Evolutionary conservation across 1,140 invertebrate species (phyloP).

Genomic region (Batillaria attramentaria): DNA sequence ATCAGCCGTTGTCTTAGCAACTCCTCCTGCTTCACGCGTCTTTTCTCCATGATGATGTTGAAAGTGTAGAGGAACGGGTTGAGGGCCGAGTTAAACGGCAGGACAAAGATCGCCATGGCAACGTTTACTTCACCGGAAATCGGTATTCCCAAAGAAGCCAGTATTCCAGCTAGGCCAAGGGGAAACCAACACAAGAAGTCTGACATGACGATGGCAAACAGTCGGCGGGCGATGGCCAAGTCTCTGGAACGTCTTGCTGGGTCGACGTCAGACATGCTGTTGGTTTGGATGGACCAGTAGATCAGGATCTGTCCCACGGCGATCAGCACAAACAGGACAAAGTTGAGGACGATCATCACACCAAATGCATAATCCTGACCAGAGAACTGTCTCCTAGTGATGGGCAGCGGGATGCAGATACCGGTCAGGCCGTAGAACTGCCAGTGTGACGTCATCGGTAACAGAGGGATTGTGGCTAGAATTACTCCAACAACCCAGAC

Average conservation of each 20-base stretch:
- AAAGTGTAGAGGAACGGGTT: constrained; percentile 53
- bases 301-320: constrained; percentile 41
- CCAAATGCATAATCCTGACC: constrained; percentile 43
- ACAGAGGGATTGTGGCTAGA: constrained; percentile 33
- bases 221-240: constrained; percentile 36
- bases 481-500: constrained; percentile 32
- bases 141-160: constrained; percentile 34
- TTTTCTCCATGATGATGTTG: constrained; percentile 6
- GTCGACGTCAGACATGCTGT: too few relatives aligned
- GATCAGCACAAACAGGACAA: constrained; percentile 40
- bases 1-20: too few relatives aligned
- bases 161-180: constrained; percentile 26
- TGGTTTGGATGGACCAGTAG: constrained; percentile 29
- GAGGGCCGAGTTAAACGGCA: constrained; percentile 49
- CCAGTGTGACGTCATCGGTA: constrained; percentile 30
- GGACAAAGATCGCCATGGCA: constrained; percentile 44
- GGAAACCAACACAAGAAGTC: constrained; percentile 37
- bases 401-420: constrained; percentile 45
- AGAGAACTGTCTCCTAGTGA: constrained; percentile 6
- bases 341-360: constrained; percentile 48
- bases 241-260: too few relatives aligned
- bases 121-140: constrained; percentile 47
- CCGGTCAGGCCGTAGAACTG: constrained; percentile 45
- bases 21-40: too few relatives aligned
- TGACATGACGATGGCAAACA: constrained; percentile 38